Percentiles rank a stretch among this genome's conserved stretches.
These are phyloP conservation scores for Gorilla gorilla DNA, from an alignment of 2,113 vertebrate species.

Conservation along the genomic window DNA sequence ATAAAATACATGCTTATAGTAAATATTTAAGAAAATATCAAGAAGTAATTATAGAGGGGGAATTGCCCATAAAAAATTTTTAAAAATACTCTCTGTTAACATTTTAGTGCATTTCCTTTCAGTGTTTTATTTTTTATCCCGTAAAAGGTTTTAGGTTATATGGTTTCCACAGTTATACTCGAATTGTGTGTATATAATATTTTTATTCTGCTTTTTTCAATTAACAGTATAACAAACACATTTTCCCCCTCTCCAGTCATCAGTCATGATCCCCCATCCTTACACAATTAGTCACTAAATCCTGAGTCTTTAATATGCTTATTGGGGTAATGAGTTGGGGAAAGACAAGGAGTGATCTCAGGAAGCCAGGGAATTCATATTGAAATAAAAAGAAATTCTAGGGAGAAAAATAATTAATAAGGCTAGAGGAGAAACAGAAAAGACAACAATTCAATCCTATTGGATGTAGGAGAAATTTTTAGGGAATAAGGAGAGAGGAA, in stretches of 20 bases:
- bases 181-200: background rate
- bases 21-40: background rate
- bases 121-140: background rate
- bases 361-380: background rate
- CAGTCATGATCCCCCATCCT: background rate
- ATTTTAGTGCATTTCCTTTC: background rate
- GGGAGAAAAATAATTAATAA: background rate
- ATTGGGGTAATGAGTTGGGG: background rate
- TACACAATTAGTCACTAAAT: background rate
- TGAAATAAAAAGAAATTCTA: background rate
- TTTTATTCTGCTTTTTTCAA: background rate
- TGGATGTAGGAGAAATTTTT: background rate
- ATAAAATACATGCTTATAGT: background rate
- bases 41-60: background rate
- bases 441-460: background rate
- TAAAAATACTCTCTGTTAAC: background rate
- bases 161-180: background rate
- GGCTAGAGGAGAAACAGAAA: background rate
- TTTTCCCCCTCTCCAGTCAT: background rate
- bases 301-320: background rate
- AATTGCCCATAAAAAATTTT: background rate
- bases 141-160: background rate
- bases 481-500: background rate
- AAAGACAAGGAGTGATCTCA: background rate
- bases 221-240: background rate